Percentiles rank a stretch among this genome's conserved stretches.
Conservation (phyloP, 2,888 invertebrate species). For the Agriotes lineatus region DNA sequence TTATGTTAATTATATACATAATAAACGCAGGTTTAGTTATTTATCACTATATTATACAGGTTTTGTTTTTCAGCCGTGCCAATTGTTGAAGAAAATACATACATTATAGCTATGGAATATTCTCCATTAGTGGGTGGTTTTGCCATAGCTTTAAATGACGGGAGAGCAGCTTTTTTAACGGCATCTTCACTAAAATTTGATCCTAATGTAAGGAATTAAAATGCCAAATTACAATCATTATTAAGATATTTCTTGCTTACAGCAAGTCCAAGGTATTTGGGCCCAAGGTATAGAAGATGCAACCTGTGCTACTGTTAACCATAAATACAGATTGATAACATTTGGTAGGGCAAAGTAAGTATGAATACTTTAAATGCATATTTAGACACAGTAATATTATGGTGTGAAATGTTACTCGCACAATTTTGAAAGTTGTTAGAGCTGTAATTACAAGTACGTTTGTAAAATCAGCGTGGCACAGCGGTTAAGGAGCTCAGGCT, state of each 20-base stretch:
- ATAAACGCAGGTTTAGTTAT: no score
- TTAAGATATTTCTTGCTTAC: conserved; percentile 57
- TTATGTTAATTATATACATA: no score
- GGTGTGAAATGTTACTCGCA: no score
- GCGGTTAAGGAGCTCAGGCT: no score
- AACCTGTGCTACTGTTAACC: conserved; percentile 95
- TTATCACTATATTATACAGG: no score
- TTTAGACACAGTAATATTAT: no score
- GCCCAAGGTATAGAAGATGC: conserved; percentile 94
- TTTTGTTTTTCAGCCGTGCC: conserved; percentile 85
- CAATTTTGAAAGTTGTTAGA: no score
- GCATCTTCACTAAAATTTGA: conserved; percentile 93
- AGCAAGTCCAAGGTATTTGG: conserved; percentile 97
- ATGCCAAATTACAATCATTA: neutral
- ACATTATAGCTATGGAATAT: conserved; percentile 92
- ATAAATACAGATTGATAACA: conserved; percentile 95
- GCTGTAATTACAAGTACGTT: no score
- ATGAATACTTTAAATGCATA: neutral
- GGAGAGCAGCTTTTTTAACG: conserved; percentile 95
- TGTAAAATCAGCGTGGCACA: no score
- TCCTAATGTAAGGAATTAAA: conserved; percentile 78
- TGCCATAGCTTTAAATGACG: conserved; percentile 93
- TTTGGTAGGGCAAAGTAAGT: conserved; percentile 93
- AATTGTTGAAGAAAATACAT: conserved; percentile 84
- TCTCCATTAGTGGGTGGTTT: conserved; percentile 98